A percentile compares a stretch with the other conserved stretches of the same genome.
phyloP scores from a whole-genome alignment of 2,113 vertebrate species.

The Callithrix jacchus region DNA sequence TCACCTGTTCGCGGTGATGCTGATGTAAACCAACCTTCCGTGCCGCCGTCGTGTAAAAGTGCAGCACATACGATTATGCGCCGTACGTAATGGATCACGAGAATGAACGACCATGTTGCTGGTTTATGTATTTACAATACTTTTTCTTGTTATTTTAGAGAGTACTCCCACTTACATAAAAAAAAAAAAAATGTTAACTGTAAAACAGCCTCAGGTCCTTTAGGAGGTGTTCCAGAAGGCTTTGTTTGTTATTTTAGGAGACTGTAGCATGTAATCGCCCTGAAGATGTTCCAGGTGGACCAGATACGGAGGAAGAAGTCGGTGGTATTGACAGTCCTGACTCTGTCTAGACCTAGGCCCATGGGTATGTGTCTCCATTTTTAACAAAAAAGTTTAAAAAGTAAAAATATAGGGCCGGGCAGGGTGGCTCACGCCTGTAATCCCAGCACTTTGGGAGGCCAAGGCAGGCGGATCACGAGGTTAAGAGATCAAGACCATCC shows the following conservation, averaged over 20 bases:
- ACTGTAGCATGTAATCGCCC: neutral
- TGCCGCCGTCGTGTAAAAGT: neutral
- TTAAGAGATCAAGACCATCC: no score
- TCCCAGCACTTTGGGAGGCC: no score
- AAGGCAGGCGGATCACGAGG: no score
- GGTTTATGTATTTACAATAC: neutral
- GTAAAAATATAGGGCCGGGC: neutral
- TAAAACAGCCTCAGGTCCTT: neutral
- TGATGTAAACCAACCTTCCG: neutral
- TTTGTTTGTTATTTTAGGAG: neutral
- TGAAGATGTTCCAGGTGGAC: neutral
- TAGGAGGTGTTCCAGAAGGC: neutral
- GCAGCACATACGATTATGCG: neutral
- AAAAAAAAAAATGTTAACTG: neutral
- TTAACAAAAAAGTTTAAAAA: neutral
- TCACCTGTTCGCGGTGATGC: neutral
- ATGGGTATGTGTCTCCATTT: neutral
- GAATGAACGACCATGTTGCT: neutral
- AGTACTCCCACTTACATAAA: neutral
- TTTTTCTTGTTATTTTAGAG: neutral
- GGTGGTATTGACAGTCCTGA: neutral
- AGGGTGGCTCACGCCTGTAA: no score
- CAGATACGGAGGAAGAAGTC: neutral
- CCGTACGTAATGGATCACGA: neutral
- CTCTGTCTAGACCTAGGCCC: neutral